Evolutionary conservation across 2,888 invertebrate species (phyloP).

Genomic region (Carpatolechia fugitivella): DNA sequence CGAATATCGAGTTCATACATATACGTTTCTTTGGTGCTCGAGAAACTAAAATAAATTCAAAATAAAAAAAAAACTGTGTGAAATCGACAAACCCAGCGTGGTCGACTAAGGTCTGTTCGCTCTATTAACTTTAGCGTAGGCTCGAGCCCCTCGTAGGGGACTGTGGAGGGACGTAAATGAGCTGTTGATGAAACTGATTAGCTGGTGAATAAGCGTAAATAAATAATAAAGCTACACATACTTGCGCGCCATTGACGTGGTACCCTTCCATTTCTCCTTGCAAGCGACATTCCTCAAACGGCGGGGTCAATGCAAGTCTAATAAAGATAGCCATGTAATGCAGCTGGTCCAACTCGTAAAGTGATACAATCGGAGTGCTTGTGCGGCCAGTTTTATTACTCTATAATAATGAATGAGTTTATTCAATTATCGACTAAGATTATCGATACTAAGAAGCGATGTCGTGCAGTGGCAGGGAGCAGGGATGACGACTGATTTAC

Average conservation of each 20-base stretch:
- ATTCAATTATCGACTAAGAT: too few species aligned
- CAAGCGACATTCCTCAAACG: slow-evolving; percentile 29
- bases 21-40: background rate
- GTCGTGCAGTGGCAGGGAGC: slow-evolving; percentile 31
- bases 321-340: slow-evolving; percentile 62
- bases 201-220: too few species aligned
- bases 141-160: too few species aligned
- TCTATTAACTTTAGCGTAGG: too few species aligned
- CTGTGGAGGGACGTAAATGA: too few species aligned
- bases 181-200: background rate
- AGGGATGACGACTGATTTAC: slow-evolving; percentile 60
- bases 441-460: slow-evolving; percentile 67
- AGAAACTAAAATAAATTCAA: too few species aligned
- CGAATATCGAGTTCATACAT: too few species aligned
- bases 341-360: slow-evolving; percentile 71
- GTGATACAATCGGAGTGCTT: slow-evolving; percentile 62
- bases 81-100: too few species aligned
- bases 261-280: slow-evolving; percentile 15
- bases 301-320: slow-evolving; percentile 61
- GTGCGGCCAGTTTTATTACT: slow-evolving; percentile 63
- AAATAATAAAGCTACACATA: background rate
- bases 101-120: too few species aligned
- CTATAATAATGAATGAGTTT: slow-evolving; percentile 71
- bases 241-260: background rate
- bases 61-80: too few species aligned